Base-by-base conservation (phyloP, 2,888 invertebrate species). In the Chromoteleia sp. region DNA sequence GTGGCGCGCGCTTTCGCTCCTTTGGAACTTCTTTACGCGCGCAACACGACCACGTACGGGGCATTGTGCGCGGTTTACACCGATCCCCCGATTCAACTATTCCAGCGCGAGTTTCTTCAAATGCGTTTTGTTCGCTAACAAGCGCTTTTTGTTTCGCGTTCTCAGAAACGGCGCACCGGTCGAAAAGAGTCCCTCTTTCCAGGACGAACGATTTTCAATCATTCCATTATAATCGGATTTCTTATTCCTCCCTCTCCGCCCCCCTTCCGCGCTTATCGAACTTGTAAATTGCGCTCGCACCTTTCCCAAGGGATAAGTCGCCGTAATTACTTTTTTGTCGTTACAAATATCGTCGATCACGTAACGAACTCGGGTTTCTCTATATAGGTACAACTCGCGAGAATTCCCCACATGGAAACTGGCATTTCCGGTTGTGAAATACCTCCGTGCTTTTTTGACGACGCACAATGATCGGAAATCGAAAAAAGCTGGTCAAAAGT, bases 361-460 rank as follows among this genome's bases (percentile, higher is more conserved):
- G 39, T 33, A 61, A 56, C 50, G 41, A 61, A 75, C 75, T 29
- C 15, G 67, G 33, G n/a, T 30, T 39, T 56, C 59, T 59, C 25
- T 68, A 36, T 67, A 52, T 61, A 58, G 33, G 19, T 36, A 36
- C 29, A 25, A 39, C 61, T 61, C 14, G 33, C 52, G 30, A 77
- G 54, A 70, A 56, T 48, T 54, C 61, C 61, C 43, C 43, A 61
- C 54, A 70, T 61, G 76, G 68, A 68, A 77, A 77, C 76, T 77
- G 52, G 36, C 70, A 61, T 68, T 77, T 77, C 76, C 76, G 50
- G 70, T 77, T 63, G 63, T 14, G 45, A 70, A 68, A 77, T 70
- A 17, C 70, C 52, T 76, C 17, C 7, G n/a, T 50, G 8, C 39
- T 56, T 76, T 68, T 76, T 68, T 54, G 14, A 59, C 52, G 14